A percentile compares a stretch with the other conserved stretches of the same genome.
phyloP scores from a whole-genome alignment of 2,113 vertebrate genomes.

The Triplophysa siluroides region DNA sequence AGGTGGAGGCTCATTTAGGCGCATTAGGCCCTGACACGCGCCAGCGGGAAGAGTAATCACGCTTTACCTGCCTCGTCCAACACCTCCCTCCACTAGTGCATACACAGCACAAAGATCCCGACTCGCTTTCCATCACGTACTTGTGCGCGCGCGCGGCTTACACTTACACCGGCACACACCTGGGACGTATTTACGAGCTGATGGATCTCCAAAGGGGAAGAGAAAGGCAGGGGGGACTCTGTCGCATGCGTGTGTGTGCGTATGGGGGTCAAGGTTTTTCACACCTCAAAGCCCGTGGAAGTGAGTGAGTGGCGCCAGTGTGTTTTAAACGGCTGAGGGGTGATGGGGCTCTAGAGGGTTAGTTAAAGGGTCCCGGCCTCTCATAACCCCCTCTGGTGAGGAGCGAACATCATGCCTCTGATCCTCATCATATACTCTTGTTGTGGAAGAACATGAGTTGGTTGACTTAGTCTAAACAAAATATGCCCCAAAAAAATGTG shows the following conservation, averaged over 20 bases:
- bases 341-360: conserved; percentile 7
- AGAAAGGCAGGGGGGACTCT: conserved; percentile 12
- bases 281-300: conserved; percentile 35
- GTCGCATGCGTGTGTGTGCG: conserved; percentile 35
- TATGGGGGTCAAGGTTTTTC: conserved; percentile 38
- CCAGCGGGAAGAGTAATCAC: conserved; percentile 71
- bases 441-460: background rate
- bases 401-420: conserved; percentile 32
- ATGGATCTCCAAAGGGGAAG: conserved; percentile 63
- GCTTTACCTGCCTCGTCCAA: conserved; percentile 68
- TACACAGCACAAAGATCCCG: conserved; percentile 67
- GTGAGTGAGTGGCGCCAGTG: conserved; percentile 25
- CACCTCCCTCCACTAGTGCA: conserved; percentile 55
- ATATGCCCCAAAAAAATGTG: background rate
- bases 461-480: background rate
- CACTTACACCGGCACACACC: conserved; percentile 59
- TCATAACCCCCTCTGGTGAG: conserved; percentile 49
- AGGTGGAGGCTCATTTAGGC: conserved; percentile 77
- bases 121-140: conserved; percentile 70
- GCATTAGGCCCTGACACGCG: conserved; percentile 78
- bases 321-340: conserved; percentile 16
- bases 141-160: conserved; percentile 55
- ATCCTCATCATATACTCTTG: background rate
- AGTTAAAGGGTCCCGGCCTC: background rate
- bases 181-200: conserved; percentile 74